phyloP scores from a whole-genome alignment of 2,797 vertebrate species.

The Parotocinclus haroldoi region DNA sequence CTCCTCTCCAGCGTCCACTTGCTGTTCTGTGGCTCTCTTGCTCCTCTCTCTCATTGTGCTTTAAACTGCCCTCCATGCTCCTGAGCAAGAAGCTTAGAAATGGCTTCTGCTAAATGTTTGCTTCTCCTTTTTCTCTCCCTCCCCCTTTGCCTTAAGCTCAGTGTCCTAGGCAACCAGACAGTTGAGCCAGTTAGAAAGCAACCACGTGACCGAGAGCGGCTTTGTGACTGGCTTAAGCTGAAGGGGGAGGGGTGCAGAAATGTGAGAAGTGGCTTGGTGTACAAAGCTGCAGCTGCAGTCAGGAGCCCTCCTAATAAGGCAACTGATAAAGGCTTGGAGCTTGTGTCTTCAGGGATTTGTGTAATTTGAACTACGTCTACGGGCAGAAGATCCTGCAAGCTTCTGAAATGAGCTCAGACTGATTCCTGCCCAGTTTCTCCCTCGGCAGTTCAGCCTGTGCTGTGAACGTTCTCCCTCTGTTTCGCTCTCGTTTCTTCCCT shows the following conservation, averaged over 20 bases:
- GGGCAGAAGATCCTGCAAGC: constrained; percentile 14
- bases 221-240: constrained; percentile 94
- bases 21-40: constrained; percentile 50
- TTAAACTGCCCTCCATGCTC: constrained; percentile 85
- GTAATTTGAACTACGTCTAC: background rate
- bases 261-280: constrained; percentile 87
- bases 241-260: constrained; percentile 75
- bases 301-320: constrained; percentile 60
- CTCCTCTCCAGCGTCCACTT: constrained; percentile 77
- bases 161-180: constrained; percentile 96
- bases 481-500: background rate
- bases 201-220: constrained; percentile 79
- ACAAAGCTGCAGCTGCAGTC: constrained; percentile 69
- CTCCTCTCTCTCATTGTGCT: constrained; percentile 67
- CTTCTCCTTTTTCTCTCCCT: constrained; percentile 44
- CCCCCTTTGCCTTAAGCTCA: constrained; percentile 83
- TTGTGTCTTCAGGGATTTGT: constrained; percentile 28
- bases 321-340: constrained; percentile 40
- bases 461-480: background rate
- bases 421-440: background rate
- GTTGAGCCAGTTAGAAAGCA: constrained; percentile 84
- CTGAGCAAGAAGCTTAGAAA: constrained; percentile 96
- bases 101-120: constrained; percentile 70
- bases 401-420: background rate
- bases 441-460: background rate